Conservation (phyloP, 2,888 invertebrate genomes). For the Julus scandinavius region DNA sequence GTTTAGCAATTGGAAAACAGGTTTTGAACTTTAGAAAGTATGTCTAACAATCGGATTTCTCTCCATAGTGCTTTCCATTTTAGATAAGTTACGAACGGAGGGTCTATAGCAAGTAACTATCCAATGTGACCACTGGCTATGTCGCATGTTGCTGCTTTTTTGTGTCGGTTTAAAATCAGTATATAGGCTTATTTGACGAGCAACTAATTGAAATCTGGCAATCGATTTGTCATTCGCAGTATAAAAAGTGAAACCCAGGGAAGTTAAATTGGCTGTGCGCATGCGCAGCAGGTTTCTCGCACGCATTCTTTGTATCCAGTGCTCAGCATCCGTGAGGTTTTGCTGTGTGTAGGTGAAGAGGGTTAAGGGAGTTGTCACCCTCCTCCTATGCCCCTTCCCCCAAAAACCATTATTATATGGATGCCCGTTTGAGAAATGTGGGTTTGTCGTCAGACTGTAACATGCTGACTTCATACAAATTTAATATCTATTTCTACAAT, state of each 20-base stretch:
- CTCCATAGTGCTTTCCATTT: too few relatives aligned
- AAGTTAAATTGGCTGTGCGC: slow-evolving; percentile 8
- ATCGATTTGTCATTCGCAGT: background rate
- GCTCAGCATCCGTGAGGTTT: background rate
- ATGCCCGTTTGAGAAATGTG: background rate
- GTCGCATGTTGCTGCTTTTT: background rate
- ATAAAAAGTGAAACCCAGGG: background rate
- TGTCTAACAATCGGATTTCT: too few relatives aligned
- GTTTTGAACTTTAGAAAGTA: too few relatives aligned
- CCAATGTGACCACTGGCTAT: background rate
- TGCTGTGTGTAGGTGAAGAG: slow-evolving; percentile 1
- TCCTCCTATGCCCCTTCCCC: background rate
- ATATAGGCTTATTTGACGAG: background rate
- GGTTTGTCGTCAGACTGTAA: slow-evolving; percentile 18
- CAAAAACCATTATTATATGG: background rate
- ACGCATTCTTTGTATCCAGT: background rate
- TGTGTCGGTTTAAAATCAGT: background rate
- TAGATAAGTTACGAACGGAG: too few relatives aligned
- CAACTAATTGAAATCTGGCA: slow-evolving; percentile 18
- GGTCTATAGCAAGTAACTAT: too few relatives aligned
- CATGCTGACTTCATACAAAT: slow-evolving; percentile 18
- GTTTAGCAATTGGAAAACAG: too few relatives aligned
- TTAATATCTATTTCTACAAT: slow-evolving; percentile 18
- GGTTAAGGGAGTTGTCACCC: slow-evolving; percentile 9
- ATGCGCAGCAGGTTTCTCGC: background rate